Conservation (phyloP, 2,888 invertebrate genomes). For the Tipula confusa region DNA sequence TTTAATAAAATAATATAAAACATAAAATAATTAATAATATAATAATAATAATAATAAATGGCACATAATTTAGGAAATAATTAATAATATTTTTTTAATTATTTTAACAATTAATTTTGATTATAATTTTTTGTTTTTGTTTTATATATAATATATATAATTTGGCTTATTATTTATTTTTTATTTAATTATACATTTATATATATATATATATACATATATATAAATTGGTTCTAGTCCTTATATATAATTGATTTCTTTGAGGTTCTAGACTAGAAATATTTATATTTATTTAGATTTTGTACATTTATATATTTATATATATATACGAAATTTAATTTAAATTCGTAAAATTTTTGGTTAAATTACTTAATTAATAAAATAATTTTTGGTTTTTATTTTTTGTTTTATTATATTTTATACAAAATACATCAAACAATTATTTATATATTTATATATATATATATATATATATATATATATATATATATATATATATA, state of each 20-base stretch:
- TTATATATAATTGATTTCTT: slow-evolving; percentile 14
- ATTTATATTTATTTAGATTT: background rate
- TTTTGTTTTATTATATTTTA: background rate
- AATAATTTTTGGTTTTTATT: background rate
- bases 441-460: background rate
- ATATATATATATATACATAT: background rate
- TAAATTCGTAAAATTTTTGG: background rate
- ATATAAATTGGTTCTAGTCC: background rate
- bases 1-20: background rate
- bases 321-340: background rate
- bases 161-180: slow-evolving; percentile 29
- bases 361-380: background rate
- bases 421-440: slow-evolving; percentile 25
- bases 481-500: background rate
- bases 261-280: background rate
- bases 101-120: slow-evolving; percentile 27
- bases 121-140: slow-evolving; percentile 25
- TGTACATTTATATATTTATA: background rate
- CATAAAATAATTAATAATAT: background rate
- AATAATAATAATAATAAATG: slow-evolving; percentile 28
- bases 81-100: slow-evolving; percentile 28
- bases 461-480: background rate
- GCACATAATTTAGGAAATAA: slow-evolving; percentile 29
- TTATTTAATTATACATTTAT: background rate
- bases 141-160: background rate